Conservation (phyloP, 1,140 invertebrate genomes). For the Caerostris darwini region DNA sequence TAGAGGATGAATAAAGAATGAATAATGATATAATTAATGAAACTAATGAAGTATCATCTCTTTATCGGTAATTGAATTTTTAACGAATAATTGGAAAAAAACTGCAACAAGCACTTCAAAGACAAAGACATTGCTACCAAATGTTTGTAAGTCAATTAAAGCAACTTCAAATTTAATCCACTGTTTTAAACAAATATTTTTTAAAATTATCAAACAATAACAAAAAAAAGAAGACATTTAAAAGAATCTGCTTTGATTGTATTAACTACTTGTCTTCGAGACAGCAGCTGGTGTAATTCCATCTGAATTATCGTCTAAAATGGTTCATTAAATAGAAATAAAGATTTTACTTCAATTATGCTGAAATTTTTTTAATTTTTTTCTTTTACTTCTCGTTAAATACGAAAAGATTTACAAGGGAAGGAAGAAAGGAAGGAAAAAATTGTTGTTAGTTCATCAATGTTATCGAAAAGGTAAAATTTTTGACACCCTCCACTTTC, state of each 20-base stretch:
- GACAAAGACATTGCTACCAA: not conserved
- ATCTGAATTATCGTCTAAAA: constrained; percentile 19
- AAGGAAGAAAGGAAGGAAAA: not conserved
- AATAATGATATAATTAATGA: no score
- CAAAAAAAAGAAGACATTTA: not conserved
- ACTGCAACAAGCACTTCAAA: not conserved
- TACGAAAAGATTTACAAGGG: not conserved
- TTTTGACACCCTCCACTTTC: constrained; percentile 15
- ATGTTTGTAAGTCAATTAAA: constrained; percentile 2
- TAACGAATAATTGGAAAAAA: not conserved
- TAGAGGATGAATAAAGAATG: no score
- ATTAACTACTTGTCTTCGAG: not conserved
- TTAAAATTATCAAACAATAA: not conserved
- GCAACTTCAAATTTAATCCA: not conserved
- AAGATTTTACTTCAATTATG: constrained; percentile 19
- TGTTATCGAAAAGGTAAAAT: constrained; percentile 39
- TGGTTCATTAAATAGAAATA: constrained; percentile 50
- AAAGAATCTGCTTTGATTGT: not conserved
- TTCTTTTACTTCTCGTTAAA: not conserved
- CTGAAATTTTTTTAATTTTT: not conserved
- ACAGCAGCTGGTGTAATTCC: constrained; percentile 1
- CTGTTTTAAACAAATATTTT: constrained; percentile 1
- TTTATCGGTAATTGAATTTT: not conserved
- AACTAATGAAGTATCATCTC: no score
- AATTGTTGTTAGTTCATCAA: constrained; percentile 1